Evolutionary conservation across 1,140 invertebrate genomes (phyloP).

Genomic region (Cherax quadricarinatus): DNA sequence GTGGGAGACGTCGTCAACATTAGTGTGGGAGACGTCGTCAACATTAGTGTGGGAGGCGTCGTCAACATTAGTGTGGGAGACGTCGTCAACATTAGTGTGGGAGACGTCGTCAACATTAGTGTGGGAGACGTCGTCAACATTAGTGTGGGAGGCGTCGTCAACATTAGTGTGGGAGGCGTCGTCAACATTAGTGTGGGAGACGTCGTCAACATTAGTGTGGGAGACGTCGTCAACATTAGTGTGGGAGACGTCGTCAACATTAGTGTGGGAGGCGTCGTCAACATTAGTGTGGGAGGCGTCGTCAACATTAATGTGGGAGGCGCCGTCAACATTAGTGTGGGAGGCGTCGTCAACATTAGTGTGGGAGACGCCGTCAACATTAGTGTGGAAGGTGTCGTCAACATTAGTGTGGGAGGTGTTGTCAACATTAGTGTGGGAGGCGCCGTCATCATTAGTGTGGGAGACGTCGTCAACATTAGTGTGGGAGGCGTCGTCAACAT

Average conservation of each 20-base stretch:
- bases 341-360: slow-evolving; percentile 28
- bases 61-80: slow-evolving; percentile 27
- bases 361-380: slow-evolving; percentile 21
- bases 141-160: slow-evolving; percentile 17
- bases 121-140: too few species aligned
- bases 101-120: slow-evolving; percentile 26
- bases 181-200: slow-evolving; percentile 27
- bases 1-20: slow-evolving; percentile 22
- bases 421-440: too few species aligned
- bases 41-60: background rate
- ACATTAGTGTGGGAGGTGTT: slow-evolving; percentile 7
- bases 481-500: slow-evolving; percentile 24
- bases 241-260: too few species aligned
- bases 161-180: slow-evolving; percentile 14
- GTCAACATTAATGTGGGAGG: too few species aligned
- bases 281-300: slow-evolving; percentile 14
- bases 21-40: too few species aligned
- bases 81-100: slow-evolving; percentile 33
- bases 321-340: too few species aligned
- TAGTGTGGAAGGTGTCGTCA: slow-evolving; percentile 14
- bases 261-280: slow-evolving; percentile 17
- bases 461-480: slow-evolving; percentile 27
- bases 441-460: too few species aligned
- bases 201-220: slow-evolving; percentile 33
- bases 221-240: slow-evolving; percentile 26